These are phyloP conservation scores for Mola mola DNA, from an alignment of 2,113 vertebrate genomes.

Conservation along the genomic window DNA sequence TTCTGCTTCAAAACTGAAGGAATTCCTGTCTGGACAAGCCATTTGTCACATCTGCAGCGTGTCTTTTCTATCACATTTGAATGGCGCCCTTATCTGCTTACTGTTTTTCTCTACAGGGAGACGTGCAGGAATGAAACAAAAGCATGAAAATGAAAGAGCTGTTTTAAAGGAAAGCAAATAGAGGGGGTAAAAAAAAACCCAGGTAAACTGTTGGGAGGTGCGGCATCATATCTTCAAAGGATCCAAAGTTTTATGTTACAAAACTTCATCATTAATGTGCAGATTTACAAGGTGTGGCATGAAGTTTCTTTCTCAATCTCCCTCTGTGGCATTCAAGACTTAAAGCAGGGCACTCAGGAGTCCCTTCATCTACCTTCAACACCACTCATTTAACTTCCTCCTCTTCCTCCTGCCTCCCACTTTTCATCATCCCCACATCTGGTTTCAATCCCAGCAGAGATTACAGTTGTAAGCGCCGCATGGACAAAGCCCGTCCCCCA, in stretches of 20 bases:
- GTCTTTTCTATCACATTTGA: conserved; percentile 1
- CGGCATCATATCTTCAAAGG: conserved; percentile 35
- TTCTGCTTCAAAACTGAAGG: not conserved
- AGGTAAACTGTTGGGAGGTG: not conserved
- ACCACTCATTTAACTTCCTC: conserved; percentile 15
- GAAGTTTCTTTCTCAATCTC: conserved; percentile 14
- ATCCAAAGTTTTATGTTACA: conserved; percentile 6
- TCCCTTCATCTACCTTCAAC: conserved; percentile 31
- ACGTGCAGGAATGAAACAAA: too few species aligned
- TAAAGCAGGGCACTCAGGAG: conserved; percentile 26
- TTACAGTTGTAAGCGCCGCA: conserved; percentile 53
- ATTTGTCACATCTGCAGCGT: conserved; percentile 4
- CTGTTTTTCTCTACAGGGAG: too few species aligned
- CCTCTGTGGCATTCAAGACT: conserved; percentile 14
- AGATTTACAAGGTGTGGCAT: conserved; percentile 51
- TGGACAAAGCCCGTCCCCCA: conserved; percentile 39
- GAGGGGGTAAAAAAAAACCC: not conserved
- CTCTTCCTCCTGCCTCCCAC: conserved; percentile 38
- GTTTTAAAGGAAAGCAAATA: not conserved
- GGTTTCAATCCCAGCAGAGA: conserved; percentile 65
- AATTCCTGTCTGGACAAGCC: not conserved
- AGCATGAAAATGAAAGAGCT: not conserved
- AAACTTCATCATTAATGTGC: conserved; percentile 29
- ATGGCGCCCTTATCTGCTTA: not conserved
- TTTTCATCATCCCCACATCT: conserved; percentile 64